Base-by-base conservation (phyloP, 2,888 invertebrate genomes). In the Achlya flavicornis region DNA sequence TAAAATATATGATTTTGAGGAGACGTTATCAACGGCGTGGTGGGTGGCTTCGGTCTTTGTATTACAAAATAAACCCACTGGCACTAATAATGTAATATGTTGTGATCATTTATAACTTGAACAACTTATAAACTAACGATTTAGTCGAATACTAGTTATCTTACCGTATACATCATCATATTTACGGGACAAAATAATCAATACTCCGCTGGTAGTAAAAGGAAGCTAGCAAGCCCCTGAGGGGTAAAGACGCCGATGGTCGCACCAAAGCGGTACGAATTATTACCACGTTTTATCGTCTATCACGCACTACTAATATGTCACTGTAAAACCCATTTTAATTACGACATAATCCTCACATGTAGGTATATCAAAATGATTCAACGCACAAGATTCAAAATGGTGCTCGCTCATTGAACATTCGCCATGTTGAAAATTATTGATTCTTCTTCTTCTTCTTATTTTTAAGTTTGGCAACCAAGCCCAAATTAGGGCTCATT, bases 121-220 rank as follows among this genome's bases (percentile, higher is more conserved):
- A 38, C 38, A 16, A 3, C 7, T 48, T 48, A 48, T 6, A 8
- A 48, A 10, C 16, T 57, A 58, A 35, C 35, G 32, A 8, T 41
- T 11, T 16, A 62, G 32, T 12, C 53, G 10, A 57, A 32, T 58
- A 59, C n/a, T 57, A 58, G 64, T 64, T 33, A 41, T 67, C 89
- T 90, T 87, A 92, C 92, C 89, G 92, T 92, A 76, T 92, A 92
- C 92, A 93, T 92, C 92, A 93, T 91, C 92, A 91, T 91, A 75
- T 80, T 84, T 79, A 70, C 62, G 68, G 62, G 67, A 63, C 61
- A 70, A 65, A 72, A 79, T 80, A 87, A 88, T 89, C 88, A 84
- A 88, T 89, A 87, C 59, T 74, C 66, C 68, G 71, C 71, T n/a
- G 46, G n/a, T n/a, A 6, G 77, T 75, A 71, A 74, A 76, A 76